A percentile compares a stretch with the other conserved stretches of the same genome.
Conservation (phyloP, 1,140 invertebrate species). For the Zophobas morio region DNA sequence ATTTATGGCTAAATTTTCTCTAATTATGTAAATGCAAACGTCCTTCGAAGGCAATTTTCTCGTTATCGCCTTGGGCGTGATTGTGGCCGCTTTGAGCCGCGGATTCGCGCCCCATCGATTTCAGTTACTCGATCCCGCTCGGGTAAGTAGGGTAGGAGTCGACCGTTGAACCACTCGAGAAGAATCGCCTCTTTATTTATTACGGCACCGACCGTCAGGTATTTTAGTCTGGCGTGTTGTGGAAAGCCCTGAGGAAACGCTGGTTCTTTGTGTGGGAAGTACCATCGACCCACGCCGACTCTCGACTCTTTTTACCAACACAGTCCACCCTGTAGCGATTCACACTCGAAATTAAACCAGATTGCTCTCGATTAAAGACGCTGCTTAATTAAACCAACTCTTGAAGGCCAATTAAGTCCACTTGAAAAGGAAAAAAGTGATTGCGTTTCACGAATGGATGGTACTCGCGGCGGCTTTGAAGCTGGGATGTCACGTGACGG, state of each 20-base stretch:
- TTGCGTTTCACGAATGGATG: neutral
- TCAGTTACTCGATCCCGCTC: neutral
- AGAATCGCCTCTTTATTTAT: conserved; percentile 29
- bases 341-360: conserved; percentile 20
- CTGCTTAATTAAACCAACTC: conserved; percentile 15
- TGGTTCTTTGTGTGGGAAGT: conserved; percentile 31
- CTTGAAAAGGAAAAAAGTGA: conserved; percentile 6
- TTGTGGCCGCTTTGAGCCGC: neutral
- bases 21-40: conserved; percentile 39
- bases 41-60: conserved; percentile 19
- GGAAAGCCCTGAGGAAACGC: conserved; percentile 22
- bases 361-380: conserved; percentile 27
- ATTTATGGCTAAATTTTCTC: conserved; percentile 35
- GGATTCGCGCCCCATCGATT: too few species aligned
- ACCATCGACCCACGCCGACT: conserved; percentile 17
- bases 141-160: conserved; percentile 25
- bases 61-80: neutral
- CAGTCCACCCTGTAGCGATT: conserved; percentile 24
- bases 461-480: neutral
- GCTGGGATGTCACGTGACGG: neutral
- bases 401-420: neutral
- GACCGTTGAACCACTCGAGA: conserved; percentile 26
- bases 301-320: conserved; percentile 13
- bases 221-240: conserved; percentile 33
- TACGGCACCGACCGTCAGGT: conserved; percentile 36